Conservation (phyloP, 2,797 vertebrate species). For the Parauchenoglanis punctatus region DNA sequence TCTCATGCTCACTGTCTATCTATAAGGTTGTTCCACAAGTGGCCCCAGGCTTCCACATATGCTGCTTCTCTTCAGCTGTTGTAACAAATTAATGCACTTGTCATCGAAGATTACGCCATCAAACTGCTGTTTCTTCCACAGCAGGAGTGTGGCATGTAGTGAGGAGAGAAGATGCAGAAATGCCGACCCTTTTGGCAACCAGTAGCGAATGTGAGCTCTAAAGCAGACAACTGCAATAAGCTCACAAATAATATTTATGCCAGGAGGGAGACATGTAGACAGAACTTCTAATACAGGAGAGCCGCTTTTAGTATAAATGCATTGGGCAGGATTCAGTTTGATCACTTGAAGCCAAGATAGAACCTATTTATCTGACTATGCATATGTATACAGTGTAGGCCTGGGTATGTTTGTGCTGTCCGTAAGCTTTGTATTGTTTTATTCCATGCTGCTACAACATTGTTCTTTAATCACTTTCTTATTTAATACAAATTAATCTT, state of each 20-base stretch:
- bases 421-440: too few species aligned
- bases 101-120: conserved; percentile 56
- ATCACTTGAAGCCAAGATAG: neutral
- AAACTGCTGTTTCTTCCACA: conserved; percentile 45
- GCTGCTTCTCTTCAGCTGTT: conserved; percentile 54
- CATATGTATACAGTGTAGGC: neutral
- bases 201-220: conserved; percentile 44
- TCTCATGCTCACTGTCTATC: conserved; percentile 13
- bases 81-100: conserved; percentile 63
- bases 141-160: conserved; percentile 45
- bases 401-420: neutral
- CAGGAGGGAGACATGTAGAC: neutral
- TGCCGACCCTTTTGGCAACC: conserved; percentile 46
- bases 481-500: neutral
- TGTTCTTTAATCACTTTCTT: neutral
- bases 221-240: neutral
- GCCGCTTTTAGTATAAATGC: neutral
- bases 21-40: conserved; percentile 48
- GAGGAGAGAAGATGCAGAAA: conserved; percentile 48
- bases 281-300: neutral
- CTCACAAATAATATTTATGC: neutral
- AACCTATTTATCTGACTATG: neutral
- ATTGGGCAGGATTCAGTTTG: neutral
- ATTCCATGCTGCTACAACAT: neutral
- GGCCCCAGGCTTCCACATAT: conserved; percentile 59